phyloP scores from a whole-genome alignment of 2,888 invertebrate species.

The Dinocampus coccinellae region DNA sequence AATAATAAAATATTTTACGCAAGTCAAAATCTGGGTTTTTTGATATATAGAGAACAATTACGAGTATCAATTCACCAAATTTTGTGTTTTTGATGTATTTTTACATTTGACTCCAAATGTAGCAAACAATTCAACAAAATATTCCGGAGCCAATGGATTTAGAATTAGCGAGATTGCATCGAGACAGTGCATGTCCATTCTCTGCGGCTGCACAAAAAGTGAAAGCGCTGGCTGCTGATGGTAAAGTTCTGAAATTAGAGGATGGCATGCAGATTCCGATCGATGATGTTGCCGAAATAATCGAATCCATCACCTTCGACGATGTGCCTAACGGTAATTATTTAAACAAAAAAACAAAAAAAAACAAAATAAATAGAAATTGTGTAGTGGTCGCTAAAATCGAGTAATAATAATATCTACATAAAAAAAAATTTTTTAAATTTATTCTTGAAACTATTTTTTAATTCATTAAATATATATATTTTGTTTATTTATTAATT shows the following conservation, averaged over 20 bases:
- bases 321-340: conserved; percentile 70
- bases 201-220: conserved; percentile 58
- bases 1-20: too few relatives aligned
- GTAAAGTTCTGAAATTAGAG: conserved; percentile 60
- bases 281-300: conserved; percentile 66
- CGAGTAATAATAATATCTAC: background rate
- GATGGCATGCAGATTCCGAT: conserved; percentile 66
- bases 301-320: conserved; percentile 72
- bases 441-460: too few relatives aligned
- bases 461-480: background rate
- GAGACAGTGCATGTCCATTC: conserved; percentile 60
- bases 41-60: too few relatives aligned
- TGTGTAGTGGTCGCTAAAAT: conserved; percentile 6
- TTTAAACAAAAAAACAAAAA: conserved; percentile 24
- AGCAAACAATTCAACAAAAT: conserved; percentile 54
- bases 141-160: conserved; percentile 55
- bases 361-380: background rate
- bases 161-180: conserved; percentile 58
- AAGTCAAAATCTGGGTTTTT: too few relatives aligned
- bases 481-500: too few relatives aligned
- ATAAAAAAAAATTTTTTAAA: background rate
- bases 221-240: conserved; percentile 55
- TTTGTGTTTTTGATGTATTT: conserved; percentile 27
- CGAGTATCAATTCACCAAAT: conserved; percentile 7
- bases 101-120: conserved; percentile 33